Evolutionary conservation across 2,113 vertebrate species (phyloP).

Genomic region (Rhinolophus sinicus): DNA sequence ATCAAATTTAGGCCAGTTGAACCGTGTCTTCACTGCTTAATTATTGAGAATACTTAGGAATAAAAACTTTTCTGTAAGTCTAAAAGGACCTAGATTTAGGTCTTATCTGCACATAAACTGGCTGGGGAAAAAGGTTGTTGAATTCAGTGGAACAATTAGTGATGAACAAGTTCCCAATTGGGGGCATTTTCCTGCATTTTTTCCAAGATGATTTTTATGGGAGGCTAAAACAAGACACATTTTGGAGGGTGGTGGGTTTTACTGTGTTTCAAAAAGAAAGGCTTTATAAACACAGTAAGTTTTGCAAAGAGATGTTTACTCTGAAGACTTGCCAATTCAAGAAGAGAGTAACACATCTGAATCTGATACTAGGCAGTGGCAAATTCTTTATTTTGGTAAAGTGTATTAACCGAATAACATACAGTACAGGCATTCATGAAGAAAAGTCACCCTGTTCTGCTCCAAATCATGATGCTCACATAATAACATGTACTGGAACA

Average conservation of each 20-base stretch:
- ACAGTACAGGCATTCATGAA: not conserved
- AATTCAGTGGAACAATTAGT: not conserved
- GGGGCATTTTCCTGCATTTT: not conserved
- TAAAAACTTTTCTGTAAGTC: slow-evolving; percentile 20
- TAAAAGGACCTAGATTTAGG: not conserved
- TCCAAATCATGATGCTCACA: not conserved
- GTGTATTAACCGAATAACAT: not conserved
- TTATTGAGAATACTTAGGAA: not conserved
- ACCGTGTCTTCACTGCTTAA: slow-evolving; percentile 32
- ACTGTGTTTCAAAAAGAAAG: not conserved
- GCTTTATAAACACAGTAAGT: not conserved
- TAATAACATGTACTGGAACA: not conserved
- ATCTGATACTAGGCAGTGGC: not conserved
- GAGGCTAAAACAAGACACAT: not conserved
- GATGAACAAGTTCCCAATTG: not conserved
- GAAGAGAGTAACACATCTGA: not conserved
- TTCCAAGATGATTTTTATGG: slow-evolving; percentile 5
- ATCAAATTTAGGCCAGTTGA: slow-evolving; percentile 62
- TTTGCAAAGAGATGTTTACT: not conserved
- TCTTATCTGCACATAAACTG: not conserved
- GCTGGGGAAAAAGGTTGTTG: not conserved
- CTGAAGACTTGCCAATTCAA: not conserved
- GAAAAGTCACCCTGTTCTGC: not conserved
- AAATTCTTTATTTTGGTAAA: not conserved
- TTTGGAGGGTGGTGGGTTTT: not conserved